Evolutionary conservation across 2,113 vertebrate genomes (phyloP).

Genomic region (Cephalopterus ornatus): DNA sequence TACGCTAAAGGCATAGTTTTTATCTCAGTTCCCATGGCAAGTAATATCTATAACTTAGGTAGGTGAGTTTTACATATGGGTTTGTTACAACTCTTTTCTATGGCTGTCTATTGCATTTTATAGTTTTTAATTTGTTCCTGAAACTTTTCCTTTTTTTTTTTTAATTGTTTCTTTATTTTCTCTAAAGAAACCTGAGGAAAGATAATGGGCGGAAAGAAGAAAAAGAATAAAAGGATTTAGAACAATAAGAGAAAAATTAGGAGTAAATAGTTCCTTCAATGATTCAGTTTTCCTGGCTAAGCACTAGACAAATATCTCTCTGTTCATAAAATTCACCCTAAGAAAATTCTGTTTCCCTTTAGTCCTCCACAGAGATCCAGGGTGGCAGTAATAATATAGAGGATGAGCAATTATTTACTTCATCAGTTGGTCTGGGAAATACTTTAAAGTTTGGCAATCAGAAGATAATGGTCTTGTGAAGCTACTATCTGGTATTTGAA

Average conservation of each 20-base stretch:
- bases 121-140: neutral
- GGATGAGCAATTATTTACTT: constrained; percentile 66
- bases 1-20: neutral
- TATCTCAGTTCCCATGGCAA: neutral
- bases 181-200: constrained; percentile 26
- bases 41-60: neutral
- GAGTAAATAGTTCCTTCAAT: constrained; percentile 44
- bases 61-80: neutral
- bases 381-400: constrained; percentile 55
- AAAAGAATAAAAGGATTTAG: neutral
- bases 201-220: neutral
- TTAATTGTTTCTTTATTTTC: constrained; percentile 1
- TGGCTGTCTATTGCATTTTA: neutral
- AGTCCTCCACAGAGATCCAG: constrained; percentile 55
- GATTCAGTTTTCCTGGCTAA: constrained; percentile 40
- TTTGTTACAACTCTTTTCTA: neutral
- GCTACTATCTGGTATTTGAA: constrained; percentile 33
- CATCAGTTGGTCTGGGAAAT: constrained; percentile 59
- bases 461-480: constrained; percentile 60
- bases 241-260: constrained; percentile 52
- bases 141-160: neutral
- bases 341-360: constrained; percentile 65
- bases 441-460: constrained; percentile 66
- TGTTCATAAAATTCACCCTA: constrained; percentile 58
- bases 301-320: constrained; percentile 53